Conservation (phyloP, 2,113 vertebrate genomes). For the Calidris pygmaea region DNA sequence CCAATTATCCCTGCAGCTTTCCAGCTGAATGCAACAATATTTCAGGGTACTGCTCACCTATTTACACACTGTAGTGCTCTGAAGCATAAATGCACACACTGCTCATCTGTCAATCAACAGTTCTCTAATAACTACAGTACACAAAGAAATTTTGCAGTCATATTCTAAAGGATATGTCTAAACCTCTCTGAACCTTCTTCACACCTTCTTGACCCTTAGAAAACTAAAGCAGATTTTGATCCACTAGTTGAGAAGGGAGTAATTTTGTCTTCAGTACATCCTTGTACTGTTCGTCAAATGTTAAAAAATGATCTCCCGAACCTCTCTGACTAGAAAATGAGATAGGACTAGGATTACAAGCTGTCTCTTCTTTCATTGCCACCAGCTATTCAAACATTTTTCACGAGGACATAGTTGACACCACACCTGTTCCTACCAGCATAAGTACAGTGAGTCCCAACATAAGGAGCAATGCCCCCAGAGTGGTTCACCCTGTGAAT, state of each 20-base stretch:
- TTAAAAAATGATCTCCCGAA: not conserved
- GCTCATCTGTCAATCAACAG: not conserved
- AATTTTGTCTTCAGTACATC: not conserved
- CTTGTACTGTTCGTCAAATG: not conserved
- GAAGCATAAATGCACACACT: not conserved
- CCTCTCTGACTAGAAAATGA: not conserved
- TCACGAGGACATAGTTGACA: not conserved
- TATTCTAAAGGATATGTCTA: not conserved
- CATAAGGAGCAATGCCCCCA: not conserved
- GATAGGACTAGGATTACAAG: not conserved
- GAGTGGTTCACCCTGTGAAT: not conserved
- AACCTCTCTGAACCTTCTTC: not conserved
- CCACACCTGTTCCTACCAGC: not conserved
- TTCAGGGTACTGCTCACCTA: not conserved
- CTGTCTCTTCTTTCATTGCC: not conserved
- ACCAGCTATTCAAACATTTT: not conserved
- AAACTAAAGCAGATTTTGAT: not conserved
- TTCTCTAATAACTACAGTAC: not conserved
- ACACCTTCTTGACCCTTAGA: not conserved
- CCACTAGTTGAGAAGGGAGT: not conserved
- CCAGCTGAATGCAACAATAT: slow-evolving; percentile 1
- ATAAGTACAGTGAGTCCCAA: not conserved
- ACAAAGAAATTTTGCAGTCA: not conserved
- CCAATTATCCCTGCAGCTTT: slow-evolving; percentile 7
- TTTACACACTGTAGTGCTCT: not conserved